Conservation (phyloP, 2,113 vertebrate species). For the Sander lucioperca region DNA sequence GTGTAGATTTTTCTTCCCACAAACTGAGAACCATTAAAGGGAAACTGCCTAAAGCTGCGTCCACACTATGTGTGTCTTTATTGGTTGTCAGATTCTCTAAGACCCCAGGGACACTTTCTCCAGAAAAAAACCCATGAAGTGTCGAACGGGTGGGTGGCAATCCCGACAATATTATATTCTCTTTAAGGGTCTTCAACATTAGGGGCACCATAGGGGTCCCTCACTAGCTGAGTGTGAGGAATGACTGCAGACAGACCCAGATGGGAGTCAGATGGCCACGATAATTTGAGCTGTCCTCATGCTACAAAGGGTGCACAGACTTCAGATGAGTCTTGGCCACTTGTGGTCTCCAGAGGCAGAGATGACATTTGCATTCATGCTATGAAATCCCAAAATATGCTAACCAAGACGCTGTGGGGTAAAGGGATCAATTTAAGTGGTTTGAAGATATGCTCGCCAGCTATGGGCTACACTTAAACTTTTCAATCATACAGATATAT, state of each 20-base stretch:
- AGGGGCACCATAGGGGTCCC: conserved; percentile 37
- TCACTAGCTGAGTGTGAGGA: conserved; percentile 39
- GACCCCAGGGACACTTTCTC: conserved; percentile 43
- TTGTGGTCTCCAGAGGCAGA: conserved; percentile 30
- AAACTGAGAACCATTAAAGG: conserved; percentile 1
- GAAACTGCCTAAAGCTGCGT: conserved; percentile 31
- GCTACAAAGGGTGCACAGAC: conserved; percentile 34
- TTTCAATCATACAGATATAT: conserved; percentile 25
- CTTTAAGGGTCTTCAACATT: conserved; percentile 31
- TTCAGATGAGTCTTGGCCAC: conserved; percentile 40
- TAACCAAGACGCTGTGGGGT: conserved; percentile 10
- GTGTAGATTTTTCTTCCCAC: neutral
- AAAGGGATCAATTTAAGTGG: conserved; percentile 42
- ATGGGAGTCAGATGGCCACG: conserved; percentile 63
- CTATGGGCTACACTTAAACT: conserved; percentile 18
- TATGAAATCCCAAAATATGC: conserved; percentile 45
- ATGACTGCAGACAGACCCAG: conserved; percentile 54
- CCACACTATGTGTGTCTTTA: conserved; percentile 3
- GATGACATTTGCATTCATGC: conserved; percentile 46
- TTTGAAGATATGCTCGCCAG: conserved; percentile 19
- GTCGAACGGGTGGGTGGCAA: conserved; percentile 32
- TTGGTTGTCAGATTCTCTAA: conserved; percentile 13
- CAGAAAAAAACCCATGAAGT: conserved; percentile 32
- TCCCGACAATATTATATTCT: conserved; percentile 34
- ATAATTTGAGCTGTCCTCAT: conserved; percentile 55